phyloP scores from a whole-genome alignment of 1,140 invertebrate species.

The Saxidomus purpurata region DNA sequence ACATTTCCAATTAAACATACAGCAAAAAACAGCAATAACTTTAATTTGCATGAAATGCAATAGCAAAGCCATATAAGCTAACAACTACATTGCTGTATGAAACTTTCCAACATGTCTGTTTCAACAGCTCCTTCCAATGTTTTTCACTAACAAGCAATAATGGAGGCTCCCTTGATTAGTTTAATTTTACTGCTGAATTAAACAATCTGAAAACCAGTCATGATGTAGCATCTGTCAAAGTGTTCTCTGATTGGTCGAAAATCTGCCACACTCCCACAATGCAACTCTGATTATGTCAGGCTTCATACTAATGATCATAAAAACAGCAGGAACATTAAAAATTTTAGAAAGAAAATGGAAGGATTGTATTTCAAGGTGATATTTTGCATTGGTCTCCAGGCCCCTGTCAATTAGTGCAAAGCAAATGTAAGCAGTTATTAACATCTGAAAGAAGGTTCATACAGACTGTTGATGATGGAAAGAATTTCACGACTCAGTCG shows the following conservation, averaged over 20 bases:
- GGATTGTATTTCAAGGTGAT: slow-evolving; percentile 62
- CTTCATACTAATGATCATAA: slow-evolving; percentile 55
- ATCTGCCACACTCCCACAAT: slow-evolving; percentile 49
- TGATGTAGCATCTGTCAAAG: slow-evolving; percentile 60
- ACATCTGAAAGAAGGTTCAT: neutral
- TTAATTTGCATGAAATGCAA: too few relatives aligned
- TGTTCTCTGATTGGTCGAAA: slow-evolving; percentile 61
- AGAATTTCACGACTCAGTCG: slow-evolving; percentile 60
- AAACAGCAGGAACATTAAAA: slow-evolving; percentile 59
- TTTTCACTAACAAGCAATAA: slow-evolving; percentile 8
- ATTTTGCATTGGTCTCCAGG: slow-evolving; percentile 16
- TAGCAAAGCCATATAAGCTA: too few relatives aligned
- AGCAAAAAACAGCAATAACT: too few relatives aligned
- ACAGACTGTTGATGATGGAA: slow-evolving; percentile 9
- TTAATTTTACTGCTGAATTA: slow-evolving; percentile 65
- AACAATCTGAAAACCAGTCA: slow-evolving; percentile 65
- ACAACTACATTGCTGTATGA: too few relatives aligned
- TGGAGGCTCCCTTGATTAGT: slow-evolving; percentile 23
- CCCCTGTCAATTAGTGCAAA: slow-evolving; percentile 63
- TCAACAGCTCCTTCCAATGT: neutral
- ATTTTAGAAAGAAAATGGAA: slow-evolving; percentile 63
- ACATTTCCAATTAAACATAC: too few relatives aligned
- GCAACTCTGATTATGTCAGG: slow-evolving; percentile 57
- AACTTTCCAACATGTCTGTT: neutral
- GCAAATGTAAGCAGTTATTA: slow-evolving; percentile 61